Conservation (phyloP, 2,113 vertebrate genomes). For the Salvelinus namaycush region DNA sequence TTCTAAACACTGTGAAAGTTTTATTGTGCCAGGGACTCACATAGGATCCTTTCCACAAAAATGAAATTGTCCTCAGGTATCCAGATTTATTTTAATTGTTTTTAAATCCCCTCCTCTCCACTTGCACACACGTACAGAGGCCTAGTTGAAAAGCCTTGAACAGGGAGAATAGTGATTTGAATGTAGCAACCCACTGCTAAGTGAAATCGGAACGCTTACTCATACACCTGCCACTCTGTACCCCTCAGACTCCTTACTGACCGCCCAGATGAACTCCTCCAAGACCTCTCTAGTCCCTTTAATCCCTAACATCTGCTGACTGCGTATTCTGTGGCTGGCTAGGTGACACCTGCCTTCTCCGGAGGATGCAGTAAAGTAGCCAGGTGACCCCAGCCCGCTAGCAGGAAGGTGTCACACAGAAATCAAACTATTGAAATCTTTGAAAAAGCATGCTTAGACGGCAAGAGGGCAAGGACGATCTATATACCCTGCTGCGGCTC, state of each 20-base stretch:
- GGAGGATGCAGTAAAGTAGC: not conserved
- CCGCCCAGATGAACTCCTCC: conserved; percentile 20
- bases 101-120: not conserved
- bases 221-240: conserved; percentile 11
- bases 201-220: conserved; percentile 19
- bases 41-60: not conserved
- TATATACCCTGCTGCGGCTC: too few species aligned
- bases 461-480: too few species aligned
- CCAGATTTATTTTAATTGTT: too few species aligned
- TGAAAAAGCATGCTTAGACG: not conserved
- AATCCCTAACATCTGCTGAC: conserved; percentile 20
- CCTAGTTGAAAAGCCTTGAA: not conserved
- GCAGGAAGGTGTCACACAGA: not conserved
- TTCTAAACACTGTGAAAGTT: not conserved
- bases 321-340: conserved; percentile 24
- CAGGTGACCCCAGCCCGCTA: not conserved
- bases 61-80: not conserved
- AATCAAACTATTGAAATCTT: not conserved
- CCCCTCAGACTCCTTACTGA: conserved; percentile 18
- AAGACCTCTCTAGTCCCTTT: conserved; percentile 13
- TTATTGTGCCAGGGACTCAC: too few species aligned
- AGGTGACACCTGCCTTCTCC: conserved; percentile 16
- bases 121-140: not conserved
- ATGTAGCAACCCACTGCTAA: not conserved
- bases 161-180: not conserved